Base-by-base conservation (phyloP, 2,888 invertebrate species). In the Meteorus cinctellus region DNA sequence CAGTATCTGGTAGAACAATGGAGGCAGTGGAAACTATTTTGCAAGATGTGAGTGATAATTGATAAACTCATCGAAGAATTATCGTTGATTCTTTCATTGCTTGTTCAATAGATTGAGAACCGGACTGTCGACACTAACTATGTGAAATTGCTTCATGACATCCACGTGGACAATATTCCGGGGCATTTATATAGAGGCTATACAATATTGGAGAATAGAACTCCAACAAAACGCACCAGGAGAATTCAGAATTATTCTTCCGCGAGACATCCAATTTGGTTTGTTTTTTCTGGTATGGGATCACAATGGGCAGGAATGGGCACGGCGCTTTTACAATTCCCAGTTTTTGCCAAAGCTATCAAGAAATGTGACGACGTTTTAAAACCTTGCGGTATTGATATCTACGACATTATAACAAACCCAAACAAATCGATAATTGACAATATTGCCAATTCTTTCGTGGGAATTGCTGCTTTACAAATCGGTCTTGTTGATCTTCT, bases 221-320 rank as follows among this genome's bases (percentile, higher is more conserved):
- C 77, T 5, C 76, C 78, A 1, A 29, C 78, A 8, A 86, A 90
- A 2, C 79, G 92, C 1, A 85, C 90, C 0, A 91, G 91, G 51
- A 92, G 93, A 55, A 89, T 92, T 29, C 91, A 93, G 81, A 92
- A 93, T 87, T 93, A 91, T 86, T 91, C 92, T 0, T 94, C 93
- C 0, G 90, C 91, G 0, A 91, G 91, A 72, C 92, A 94, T 0
- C 96, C 97, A 1, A 91, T 97, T 0, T 97, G 97, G 93, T 97
- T 95, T 90, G 94, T 97, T 60, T 98, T 96, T 90, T 96, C 97
- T 72, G 97, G 97, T 48, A 96, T 98, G 96, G 96, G 96, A 1
- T 94, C 95, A 0, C 96, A 97, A 85, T 97, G 97, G 96, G 90
- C 93, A 12, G 94, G 94, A 79, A 96, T 97, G 96, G 97, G 95